Percentiles rank a stretch among this genome's conserved stretches.
Evolutionary conservation across 2,888 invertebrate genomes (phyloP).

Genomic region (Leptinotarsa peninsularis): DNA sequence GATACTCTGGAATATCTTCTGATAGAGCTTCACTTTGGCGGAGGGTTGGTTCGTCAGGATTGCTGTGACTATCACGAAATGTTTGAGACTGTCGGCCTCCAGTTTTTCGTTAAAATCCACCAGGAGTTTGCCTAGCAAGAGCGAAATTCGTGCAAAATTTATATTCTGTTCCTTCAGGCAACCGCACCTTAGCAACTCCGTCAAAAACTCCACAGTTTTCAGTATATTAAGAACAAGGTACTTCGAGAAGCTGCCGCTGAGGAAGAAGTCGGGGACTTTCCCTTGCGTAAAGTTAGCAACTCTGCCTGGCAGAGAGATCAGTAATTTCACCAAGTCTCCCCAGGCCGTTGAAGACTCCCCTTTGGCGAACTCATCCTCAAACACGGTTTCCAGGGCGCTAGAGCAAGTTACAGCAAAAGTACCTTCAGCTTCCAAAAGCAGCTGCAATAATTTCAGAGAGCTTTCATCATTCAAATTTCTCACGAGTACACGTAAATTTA

Average conservation of each 20-base stretch:
- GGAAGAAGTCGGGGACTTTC: slow-evolving; percentile 71
- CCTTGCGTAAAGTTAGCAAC: slow-evolving; percentile 76
- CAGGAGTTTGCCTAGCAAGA: slow-evolving; percentile 73
- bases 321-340: slow-evolving; percentile 71
- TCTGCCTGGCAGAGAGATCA: slow-evolving; percentile 77
- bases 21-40: slow-evolving; percentile 63
- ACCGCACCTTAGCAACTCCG: slow-evolving; percentile 62
- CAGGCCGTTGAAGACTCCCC: slow-evolving; percentile 39
- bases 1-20: slow-evolving; percentile 68
- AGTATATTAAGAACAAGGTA: slow-evolving; percentile 73
- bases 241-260: slow-evolving; percentile 70
- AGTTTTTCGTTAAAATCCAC: slow-evolving; percentile 70
- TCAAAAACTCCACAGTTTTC: slow-evolving; percentile 73
- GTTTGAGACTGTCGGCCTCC: slow-evolving; percentile 66
- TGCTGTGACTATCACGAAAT: slow-evolving; percentile 71
- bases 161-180: slow-evolving; percentile 59
- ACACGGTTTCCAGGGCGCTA: slow-evolving; percentile 41
- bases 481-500: slow-evolving; percentile 67
- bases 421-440: slow-evolving; percentile 71
- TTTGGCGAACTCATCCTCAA: slow-evolving; percentile 61
- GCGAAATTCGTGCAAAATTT: slow-evolving; percentile 47
- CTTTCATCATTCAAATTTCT: slow-evolving; percentile 67
- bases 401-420: slow-evolving; percentile 67
- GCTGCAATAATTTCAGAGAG: slow-evolving; percentile 64
- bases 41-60: slow-evolving; percentile 67